phyloP scores from a whole-genome alignment of 2,888 invertebrate genomes.

The Rhyacophila evoluta region DNA sequence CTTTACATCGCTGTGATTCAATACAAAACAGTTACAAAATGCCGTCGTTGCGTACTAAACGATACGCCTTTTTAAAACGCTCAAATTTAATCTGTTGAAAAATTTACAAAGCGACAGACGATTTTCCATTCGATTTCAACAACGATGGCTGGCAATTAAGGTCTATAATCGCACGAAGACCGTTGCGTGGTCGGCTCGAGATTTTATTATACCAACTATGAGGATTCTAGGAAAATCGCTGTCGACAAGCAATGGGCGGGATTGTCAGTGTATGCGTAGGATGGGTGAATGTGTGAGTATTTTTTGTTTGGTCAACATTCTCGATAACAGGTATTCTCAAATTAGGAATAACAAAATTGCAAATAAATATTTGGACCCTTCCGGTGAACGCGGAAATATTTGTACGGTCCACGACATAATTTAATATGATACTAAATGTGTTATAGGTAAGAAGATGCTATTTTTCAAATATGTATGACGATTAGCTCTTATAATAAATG shows the following conservation, averaged over 20 bases:
- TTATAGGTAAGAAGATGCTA: too few species aligned
- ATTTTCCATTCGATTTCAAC: neutral
- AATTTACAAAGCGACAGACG: neutral
- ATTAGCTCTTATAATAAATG: too few species aligned
- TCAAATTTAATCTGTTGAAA: neutral
- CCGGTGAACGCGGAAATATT: slow-evolving; percentile 16
- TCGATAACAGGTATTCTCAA: slow-evolving; percentile 8
- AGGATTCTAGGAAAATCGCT: slow-evolving; percentile 24
- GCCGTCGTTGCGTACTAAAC: neutral
- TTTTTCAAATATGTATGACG: too few species aligned
- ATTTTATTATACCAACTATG: slow-evolving; percentile 16
- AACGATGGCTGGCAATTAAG: neutral
- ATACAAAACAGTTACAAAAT: neutral
- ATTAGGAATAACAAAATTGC: too few species aligned
- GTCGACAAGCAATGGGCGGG: slow-evolving; percentile 15
- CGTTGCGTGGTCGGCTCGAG: neutral
- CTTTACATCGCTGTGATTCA: neutral
- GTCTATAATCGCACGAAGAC: neutral
- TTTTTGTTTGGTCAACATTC: slow-evolving; percentile 22
- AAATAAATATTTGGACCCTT: slow-evolving; percentile 2
- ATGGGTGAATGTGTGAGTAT: neutral
- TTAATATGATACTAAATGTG: too few species aligned
- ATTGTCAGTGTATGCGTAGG: neutral
- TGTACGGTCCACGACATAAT: too few species aligned
- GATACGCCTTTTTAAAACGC: neutral